Percentiles rank a stretch among this genome's conserved stretches.
These are phyloP conservation scores for Asteroscopus sphinx DNA, from an alignment of 2,888 invertebrate genomes.

Conservation along the genomic window DNA sequence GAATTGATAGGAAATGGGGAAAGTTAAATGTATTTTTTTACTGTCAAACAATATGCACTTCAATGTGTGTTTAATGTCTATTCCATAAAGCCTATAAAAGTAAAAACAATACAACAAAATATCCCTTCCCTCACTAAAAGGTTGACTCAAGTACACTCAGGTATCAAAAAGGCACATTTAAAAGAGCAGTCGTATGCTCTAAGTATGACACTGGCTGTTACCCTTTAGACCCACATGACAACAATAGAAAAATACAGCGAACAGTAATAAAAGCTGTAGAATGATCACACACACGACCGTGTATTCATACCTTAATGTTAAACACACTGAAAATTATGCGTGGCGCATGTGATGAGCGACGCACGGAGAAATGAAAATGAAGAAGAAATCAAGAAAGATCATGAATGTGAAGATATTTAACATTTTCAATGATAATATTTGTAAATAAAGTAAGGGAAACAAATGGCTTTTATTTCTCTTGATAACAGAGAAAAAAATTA, in stretches of 20 bases:
- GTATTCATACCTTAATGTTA: conserved; percentile 65
- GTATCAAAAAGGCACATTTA: conserved; percentile 48
- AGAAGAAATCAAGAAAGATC: background rate
- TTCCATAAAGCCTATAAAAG: background rate
- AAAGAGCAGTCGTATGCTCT: conserved; percentile 39
- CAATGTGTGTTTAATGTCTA: background rate
- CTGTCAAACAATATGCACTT: no score
- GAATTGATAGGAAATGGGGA: no score
- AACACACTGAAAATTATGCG: conserved; percentile 61
- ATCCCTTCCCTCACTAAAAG: background rate
- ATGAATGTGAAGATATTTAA: no score
- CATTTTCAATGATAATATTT: no score
- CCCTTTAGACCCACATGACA: conserved; percentile 57
- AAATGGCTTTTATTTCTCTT: no score
- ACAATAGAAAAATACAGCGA: conserved; percentile 74
- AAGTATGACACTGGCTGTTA: conserved; percentile 50
- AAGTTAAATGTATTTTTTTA: no score
- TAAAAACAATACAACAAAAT: background rate
- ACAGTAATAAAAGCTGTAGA: conserved; percentile 74
- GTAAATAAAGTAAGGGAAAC: no score
- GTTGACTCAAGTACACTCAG: conserved; percentile 19
- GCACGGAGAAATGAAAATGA: background rate
- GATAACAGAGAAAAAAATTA: no score
- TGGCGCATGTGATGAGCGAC: conserved; percentile 51
- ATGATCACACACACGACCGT: conserved; percentile 70